phyloP scores from a whole-genome alignment of 2,888 invertebrate species.

The Argyresthia goedartella region DNA sequence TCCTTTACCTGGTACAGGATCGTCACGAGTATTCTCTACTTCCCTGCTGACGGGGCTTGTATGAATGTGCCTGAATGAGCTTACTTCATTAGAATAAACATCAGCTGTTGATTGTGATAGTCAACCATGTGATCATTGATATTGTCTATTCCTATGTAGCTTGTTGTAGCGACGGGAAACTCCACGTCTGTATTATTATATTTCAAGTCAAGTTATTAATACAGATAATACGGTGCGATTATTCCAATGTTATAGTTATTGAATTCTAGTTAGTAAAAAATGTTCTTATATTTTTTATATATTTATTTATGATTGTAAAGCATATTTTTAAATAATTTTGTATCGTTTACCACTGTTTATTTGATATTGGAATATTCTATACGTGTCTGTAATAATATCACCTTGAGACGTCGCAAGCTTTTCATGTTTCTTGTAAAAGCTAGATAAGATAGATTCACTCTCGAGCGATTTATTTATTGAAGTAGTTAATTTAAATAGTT shows the following conservation, averaged over 20 bases:
- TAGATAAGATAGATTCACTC: not conserved
- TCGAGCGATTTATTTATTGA: slow-evolving; percentile 8
- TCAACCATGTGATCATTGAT: not conserved
- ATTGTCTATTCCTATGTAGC: not conserved
- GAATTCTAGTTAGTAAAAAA: too few relatives aligned
- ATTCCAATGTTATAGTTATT: not conserved
- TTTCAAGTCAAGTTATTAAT: not conserved
- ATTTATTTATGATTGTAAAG: too few relatives aligned
- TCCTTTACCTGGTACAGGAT: too few relatives aligned
- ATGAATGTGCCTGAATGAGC: too few relatives aligned
- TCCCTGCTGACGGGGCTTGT: too few relatives aligned
- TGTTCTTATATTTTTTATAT: not conserved
- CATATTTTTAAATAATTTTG: too few relatives aligned
- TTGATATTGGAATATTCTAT: too few relatives aligned
- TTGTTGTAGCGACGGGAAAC: not conserved
- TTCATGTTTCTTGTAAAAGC: not conserved
- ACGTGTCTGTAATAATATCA: too few relatives aligned
- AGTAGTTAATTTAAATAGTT: slow-evolving; percentile 26
- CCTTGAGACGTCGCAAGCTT: not conserved
- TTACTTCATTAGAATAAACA: too few relatives aligned
- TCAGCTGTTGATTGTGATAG: not conserved
- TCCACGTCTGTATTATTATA: not conserved
- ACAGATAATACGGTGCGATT: not conserved
- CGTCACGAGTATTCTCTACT: too few relatives aligned
- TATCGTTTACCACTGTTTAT: too few relatives aligned